These are phyloP conservation scores for Ectemnius continuus DNA, from an alignment of 2,888 invertebrate genomes.

Conservation along the genomic window DNA sequence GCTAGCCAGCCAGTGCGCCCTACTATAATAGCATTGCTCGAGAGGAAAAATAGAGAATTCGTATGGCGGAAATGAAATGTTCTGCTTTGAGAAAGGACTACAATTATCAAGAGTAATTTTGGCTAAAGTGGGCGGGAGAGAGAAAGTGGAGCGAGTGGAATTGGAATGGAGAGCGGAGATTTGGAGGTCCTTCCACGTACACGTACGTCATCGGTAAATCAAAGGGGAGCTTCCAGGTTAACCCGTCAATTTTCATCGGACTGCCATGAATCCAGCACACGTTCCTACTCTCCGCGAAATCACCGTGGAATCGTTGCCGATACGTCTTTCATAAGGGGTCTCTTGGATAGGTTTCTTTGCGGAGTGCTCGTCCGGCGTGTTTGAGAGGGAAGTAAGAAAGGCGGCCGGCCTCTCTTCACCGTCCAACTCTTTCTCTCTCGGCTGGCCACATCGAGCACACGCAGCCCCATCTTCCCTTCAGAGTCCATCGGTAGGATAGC, in stretches of 20 bases:
- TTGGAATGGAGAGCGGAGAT: too few relatives aligned
- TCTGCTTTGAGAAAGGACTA: too few relatives aligned
- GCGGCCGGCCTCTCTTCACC: not conserved
- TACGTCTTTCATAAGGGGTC: constrained; percentile 24
- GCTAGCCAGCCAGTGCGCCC: too few relatives aligned
- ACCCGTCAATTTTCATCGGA: constrained; percentile 58
- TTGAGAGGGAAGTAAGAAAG: constrained; percentile 8
- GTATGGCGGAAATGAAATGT: too few relatives aligned
- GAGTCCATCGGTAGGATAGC: constrained; percentile 46
- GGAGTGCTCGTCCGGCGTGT: constrained; percentile 16
- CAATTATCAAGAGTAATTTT: too few relatives aligned
- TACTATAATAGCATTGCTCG: too few relatives aligned
- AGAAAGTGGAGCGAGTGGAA: too few relatives aligned
- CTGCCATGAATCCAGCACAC: constrained; percentile 19
- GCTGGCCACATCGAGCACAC: constrained; percentile 21
- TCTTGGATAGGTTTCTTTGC: not conserved
- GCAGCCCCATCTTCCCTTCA: constrained; percentile 3
- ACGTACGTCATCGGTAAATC: not conserved
- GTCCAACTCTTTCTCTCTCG: constrained; percentile 3
- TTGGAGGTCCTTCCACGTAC: not conserved
- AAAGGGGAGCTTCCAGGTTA: not conserved
- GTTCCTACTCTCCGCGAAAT: constrained; percentile 35
- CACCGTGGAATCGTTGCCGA: constrained; percentile 37
- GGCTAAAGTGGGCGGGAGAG: too few relatives aligned
- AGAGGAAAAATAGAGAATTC: too few relatives aligned